Conservation (phyloP, 2,797 vertebrate species). For the Gallinago stenura region DNA sequence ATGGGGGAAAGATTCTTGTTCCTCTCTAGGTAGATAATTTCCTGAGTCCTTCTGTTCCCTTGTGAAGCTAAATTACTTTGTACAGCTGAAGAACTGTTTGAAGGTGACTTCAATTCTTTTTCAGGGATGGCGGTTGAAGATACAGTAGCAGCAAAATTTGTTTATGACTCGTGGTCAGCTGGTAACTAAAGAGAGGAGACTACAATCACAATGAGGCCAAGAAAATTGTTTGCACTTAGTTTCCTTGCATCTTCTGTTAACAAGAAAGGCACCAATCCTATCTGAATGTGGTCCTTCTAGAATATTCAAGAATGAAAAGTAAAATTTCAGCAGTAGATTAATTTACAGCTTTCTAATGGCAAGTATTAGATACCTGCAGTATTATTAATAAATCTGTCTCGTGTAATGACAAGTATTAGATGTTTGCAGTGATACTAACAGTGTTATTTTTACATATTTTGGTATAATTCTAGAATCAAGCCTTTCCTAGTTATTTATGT, state of each 20-base stretch:
- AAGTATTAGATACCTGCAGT: neutral
- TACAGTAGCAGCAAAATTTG: constrained; percentile 89
- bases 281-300: neutral
- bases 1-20: neutral
- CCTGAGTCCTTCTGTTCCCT: neutral
- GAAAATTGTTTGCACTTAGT: neutral
- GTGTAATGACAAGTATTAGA: neutral
- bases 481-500: neutral
- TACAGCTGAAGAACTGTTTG: neutral
- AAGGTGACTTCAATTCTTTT: constrained; percentile 43
- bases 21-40: neutral
- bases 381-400: neutral
- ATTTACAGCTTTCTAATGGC: neutral
- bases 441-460: neutral
- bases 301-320: neutral
- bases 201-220: neutral
- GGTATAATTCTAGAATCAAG: neutral
- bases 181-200: constrained; percentile 57
- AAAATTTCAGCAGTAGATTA: neutral
- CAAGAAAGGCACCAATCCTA: neutral
- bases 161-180: constrained; percentile 89
- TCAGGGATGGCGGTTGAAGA: constrained; percentile 95
- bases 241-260: neutral
- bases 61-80: neutral
- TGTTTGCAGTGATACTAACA: neutral